A percentile compares a stretch with the other conserved stretches of the same genome.
phyloP scores from a whole-genome alignment of 2,797 vertebrate genomes.

The Leucoraja ocellata region DNA sequence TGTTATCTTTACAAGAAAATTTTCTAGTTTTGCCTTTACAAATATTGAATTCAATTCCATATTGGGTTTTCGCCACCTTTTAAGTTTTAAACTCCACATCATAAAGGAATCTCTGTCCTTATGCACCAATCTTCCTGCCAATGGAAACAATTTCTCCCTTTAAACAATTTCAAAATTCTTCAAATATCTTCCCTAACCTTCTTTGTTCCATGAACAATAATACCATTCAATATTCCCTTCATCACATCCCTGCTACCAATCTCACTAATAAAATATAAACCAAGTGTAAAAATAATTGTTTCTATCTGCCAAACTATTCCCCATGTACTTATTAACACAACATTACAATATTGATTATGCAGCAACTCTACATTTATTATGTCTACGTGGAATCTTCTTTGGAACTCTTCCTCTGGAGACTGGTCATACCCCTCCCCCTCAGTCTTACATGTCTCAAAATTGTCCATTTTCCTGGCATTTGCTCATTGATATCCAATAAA shows the following conservation, averaged over 20 bases:
- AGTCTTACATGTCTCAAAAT: too few species aligned
- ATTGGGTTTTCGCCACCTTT: too few species aligned
- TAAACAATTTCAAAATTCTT: too few species aligned
- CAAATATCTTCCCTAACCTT: background rate
- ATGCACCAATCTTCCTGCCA: background rate
- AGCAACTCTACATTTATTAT: background rate
- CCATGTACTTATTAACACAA: background rate
- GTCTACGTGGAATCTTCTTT: background rate
- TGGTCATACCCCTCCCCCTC: too few species aligned
- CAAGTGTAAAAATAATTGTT: background rate
- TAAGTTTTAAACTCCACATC: background rate
- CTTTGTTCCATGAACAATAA: background rate
- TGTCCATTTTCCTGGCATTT: too few species aligned
- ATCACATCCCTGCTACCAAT: background rate
- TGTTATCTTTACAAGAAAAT: background rate
- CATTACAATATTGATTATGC: background rate
- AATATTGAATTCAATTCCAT: too few species aligned
- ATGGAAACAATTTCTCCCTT: background rate
- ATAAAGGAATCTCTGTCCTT: background rate
- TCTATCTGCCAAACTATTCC: background rate
- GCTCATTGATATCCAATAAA: too few species aligned
- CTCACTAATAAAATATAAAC: background rate
- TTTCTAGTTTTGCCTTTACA: too few species aligned
- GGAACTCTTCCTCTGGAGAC: too few species aligned
- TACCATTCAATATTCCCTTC: background rate